phyloP scores from a whole-genome alignment of 2,888 invertebrate species.

The Agonopterix subpropinquella region DNA sequence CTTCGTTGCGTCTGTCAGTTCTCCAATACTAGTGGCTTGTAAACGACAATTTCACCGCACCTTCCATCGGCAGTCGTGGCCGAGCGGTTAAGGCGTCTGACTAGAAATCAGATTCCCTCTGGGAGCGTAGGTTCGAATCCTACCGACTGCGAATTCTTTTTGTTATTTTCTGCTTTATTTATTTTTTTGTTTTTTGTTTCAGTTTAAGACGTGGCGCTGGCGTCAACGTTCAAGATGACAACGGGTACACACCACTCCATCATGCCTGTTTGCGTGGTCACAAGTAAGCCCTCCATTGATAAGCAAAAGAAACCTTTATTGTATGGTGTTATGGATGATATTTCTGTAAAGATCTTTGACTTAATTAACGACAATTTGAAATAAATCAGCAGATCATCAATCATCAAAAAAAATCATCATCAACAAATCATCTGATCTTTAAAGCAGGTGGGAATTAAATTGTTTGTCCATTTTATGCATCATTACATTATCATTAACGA shows the following conservation, averaged over 20 bases:
- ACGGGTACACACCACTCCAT: slow-evolving; percentile 95
- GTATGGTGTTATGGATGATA: too few relatives aligned
- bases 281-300: slow-evolving; percentile 76
- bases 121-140: slow-evolving; percentile 94
- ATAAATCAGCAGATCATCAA: too few relatives aligned
- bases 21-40: background rate
- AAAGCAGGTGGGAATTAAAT: too few relatives aligned
- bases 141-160: slow-evolving; percentile 82
- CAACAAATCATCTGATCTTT: too few relatives aligned
- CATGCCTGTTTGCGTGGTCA: slow-evolving; percentile 96
- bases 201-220: slow-evolving; percentile 93
- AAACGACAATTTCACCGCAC: slow-evolving; percentile 18
- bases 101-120: slow-evolving; percentile 94
- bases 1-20: too few relatives aligned
- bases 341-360: background rate
- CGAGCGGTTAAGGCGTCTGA: slow-evolving; percentile 93
- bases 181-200: slow-evolving; percentile 39
- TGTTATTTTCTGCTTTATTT: slow-evolving; percentile 14
- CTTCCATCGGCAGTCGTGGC: slow-evolving; percentile 80
- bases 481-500: too few relatives aligned
- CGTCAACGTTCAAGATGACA: slow-evolving; percentile 94
- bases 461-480: too few relatives aligned
- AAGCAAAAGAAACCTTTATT: background rate
- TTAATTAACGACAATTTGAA: background rate
- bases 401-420: too few relatives aligned